Evolutionary conservation across 2,888 invertebrate species (phyloP).

Genomic region (Acanthoscelides obtectus): DNA sequence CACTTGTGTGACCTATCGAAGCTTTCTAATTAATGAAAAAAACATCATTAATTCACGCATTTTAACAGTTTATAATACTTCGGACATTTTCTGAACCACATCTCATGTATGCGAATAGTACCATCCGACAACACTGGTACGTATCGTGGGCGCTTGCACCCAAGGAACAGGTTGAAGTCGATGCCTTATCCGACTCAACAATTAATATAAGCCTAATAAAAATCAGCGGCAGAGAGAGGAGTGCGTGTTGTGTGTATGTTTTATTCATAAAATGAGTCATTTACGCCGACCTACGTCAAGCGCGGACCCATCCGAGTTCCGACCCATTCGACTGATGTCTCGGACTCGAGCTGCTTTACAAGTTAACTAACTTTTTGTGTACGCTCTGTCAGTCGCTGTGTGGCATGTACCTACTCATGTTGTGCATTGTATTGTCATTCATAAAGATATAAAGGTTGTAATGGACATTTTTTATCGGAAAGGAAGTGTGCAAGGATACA

Average conservation of each 20-base stretch:
- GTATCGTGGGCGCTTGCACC: background rate
- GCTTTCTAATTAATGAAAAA: too few species aligned
- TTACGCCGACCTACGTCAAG: slow-evolving; percentile 16
- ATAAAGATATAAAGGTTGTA: background rate
- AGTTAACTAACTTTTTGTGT: slow-evolving; percentile 13
- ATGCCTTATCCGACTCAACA: slow-evolving; percentile 18
- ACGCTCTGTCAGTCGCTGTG: background rate
- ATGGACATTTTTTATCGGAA: background rate
- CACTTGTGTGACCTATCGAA: too few species aligned
- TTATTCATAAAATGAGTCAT: slow-evolving; percentile 20
- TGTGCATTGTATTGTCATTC: background rate
- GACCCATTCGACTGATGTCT: background rate
- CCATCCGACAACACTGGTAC: too few species aligned
- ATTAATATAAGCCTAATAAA: slow-evolving; percentile 19
- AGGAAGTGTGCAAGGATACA: background rate
- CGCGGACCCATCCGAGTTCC: slow-evolving; percentile 5
- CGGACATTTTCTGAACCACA: too few species aligned
- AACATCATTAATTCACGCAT: too few species aligned
- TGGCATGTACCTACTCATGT: background rate
- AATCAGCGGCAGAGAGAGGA: slow-evolving; percentile 5
- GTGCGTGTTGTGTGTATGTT: slow-evolving; percentile 9
- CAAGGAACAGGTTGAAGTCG: slow-evolving; percentile 20
- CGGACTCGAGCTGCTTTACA: slow-evolving; percentile 8
- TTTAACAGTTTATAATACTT: too few species aligned
- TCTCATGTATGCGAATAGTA: too few species aligned